Base-by-base conservation (phyloP, 2,113 vertebrate species). In the Nannospalax galili region DNA sequence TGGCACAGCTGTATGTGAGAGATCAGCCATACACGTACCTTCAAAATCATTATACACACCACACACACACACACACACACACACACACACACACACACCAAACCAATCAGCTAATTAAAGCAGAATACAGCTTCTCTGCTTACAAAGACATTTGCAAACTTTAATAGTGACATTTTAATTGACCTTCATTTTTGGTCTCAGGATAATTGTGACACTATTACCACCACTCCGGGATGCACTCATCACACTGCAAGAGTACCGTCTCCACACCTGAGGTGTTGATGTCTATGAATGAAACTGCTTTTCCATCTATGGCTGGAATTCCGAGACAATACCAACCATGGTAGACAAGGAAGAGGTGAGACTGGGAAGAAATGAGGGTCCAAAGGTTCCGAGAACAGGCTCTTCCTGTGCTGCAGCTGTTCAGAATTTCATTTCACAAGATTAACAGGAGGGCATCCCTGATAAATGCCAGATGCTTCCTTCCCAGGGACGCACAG, bases 111-210 rank as follows among this genome's bases (percentile, higher is more conserved):
- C n/a, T 78, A 64, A 74, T 32, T 19, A n/a, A 70, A 77, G 26
- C 4, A 30, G 30, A 77, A 65, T 1, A 42, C 42, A 28, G 16
- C 15, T 35, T 88, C 45, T 72, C 45, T 75, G 32, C 65, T 72
- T 72, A 65, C 65, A 70, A 75, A 69, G 65, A 58, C 14, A 69
- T 72, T 24, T 69, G 81, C 28, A 60, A 94, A 65, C 35, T 79
- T 6, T 65, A 78, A 24, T 15, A 35, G 37, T 10, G 30, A 3
- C 86, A 75, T 74, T 78, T 42, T 81, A 58, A 96, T 0, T 72
- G 73, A 77, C 52, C 90, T 78, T 92, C 74, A 22, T 48, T 89
- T 94, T n/a, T 20, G 7, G 60, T 60, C 42, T 64, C 48, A 65
- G 84, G 64, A 81, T 69, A 82, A 78, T 52, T 67, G 73, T 78